phyloP scores from a whole-genome alignment of 2,113 vertebrate species.

The Dolichallabes microphthalmus region DNA sequence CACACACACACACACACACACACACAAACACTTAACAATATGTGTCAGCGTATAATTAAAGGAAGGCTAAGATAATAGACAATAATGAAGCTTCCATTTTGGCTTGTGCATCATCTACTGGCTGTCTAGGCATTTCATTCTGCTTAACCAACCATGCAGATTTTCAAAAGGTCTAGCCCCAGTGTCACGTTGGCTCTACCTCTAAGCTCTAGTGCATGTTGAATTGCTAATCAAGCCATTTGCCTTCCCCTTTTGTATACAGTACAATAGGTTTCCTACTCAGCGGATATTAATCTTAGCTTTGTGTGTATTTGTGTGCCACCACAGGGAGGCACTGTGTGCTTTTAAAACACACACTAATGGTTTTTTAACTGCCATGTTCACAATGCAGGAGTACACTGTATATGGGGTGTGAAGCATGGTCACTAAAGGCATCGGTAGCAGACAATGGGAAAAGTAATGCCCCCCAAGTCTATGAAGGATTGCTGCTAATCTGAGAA shows the following conservation, averaged over 20 bases:
- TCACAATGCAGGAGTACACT: not conserved
- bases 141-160: not conserved
- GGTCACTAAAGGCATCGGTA: not conserved
- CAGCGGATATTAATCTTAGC: not conserved
- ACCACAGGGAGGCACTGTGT: conserved; percentile 47
- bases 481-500: conserved; percentile 15
- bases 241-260: not conserved
- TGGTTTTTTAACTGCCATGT: not conserved
- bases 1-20: no score
- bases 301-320: conserved; percentile 4
- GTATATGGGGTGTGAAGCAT: conserved; percentile 4
- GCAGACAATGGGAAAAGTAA: conserved; percentile 5
- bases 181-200: not conserved
- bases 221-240: conserved; percentile 2
- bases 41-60: conserved; percentile 1
- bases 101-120: conserved; percentile 10
- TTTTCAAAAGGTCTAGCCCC: not conserved
- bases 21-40: not conserved
- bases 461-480: not conserved
- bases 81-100: conserved; percentile 1
- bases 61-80: not conserved
- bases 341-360: conserved; percentile 8
- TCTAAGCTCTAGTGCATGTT: conserved; percentile 1
- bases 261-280: not conserved
- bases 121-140: not conserved